Evolutionary conservation across 2,113 vertebrate genomes (phyloP).

Genomic region (Origma solitaria): DNA sequence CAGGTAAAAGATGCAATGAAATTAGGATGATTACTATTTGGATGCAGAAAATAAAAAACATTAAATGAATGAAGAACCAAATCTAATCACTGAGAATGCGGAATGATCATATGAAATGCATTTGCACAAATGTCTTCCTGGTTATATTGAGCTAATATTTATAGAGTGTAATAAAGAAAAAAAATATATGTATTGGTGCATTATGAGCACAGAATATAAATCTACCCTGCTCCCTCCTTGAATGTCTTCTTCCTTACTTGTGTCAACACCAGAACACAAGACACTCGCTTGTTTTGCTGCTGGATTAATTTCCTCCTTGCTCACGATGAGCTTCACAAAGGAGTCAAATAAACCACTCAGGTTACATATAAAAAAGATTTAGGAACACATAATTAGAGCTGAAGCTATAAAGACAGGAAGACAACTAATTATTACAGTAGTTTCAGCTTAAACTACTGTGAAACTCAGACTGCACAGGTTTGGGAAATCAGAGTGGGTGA

Average conservation of each 20-base stretch:
- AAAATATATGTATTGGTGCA: neutral
- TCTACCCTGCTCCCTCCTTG: neutral
- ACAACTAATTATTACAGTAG: neutral
- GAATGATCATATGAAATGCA: neutral
- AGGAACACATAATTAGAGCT: neutral
- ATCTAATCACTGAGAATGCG: neutral
- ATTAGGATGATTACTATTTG: neutral
- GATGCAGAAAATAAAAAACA: neutral
- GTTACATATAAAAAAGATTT: neutral
- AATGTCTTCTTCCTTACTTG: neutral
- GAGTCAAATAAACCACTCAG: neutral
- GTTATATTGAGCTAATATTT: neutral
- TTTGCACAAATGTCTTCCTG: neutral
- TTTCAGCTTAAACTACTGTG: neutral
- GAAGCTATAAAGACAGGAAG: neutral
- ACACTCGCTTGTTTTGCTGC: accelerated
- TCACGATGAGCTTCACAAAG: neutral
- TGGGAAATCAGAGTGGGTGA: neutral
- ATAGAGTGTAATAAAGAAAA: neutral
- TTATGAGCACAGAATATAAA: neutral
- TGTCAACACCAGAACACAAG: neutral
- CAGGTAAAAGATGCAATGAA: neutral
- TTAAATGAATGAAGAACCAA: neutral
- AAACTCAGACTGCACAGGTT: accelerated
- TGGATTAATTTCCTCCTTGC: neutral